Base-by-base conservation (phyloP, 2,888 invertebrate species). In the Belgica antarctica region DNA sequence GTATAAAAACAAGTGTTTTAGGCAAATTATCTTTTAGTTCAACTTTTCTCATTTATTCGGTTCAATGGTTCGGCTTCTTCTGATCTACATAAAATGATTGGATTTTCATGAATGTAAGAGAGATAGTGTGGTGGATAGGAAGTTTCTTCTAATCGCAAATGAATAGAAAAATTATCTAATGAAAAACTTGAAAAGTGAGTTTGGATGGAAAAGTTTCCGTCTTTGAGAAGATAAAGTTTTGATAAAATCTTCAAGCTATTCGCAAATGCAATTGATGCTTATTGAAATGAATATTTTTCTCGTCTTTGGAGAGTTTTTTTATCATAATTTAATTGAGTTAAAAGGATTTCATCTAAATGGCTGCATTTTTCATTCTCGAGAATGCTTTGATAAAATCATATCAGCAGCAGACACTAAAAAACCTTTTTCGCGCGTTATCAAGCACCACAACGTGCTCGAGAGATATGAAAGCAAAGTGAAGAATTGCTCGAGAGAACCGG, bases 1-100 rank as follows among this genome's bases (percentile, higher is more conserved):
- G 24, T 63, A 65, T 65, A 65, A 65, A 65, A 10, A 28, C 25
- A 41, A 65, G 27, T 47, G 65, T 46, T 46, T 15, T 47, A 27
- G 25, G 1, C 25, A 47, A 47, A 65, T 65, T 47, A 47, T 65
- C 10, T 28, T 46, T 65, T 65, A 65, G 65, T 65, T 65, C 10
- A 47, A 46, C 36, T 19, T 47, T 47, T 24, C 47, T 25, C 47
- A 27, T 31, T 34, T 34, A 3, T 8, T 27, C 10, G n/a, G 25
- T 22, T 47, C 15, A 24, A 46, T 52, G 27, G 63, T 24, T 61
- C n/a, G 62, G 17, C 57, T 10, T 15, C n/a, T 15, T 68, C 31
- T 57, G 19, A 68, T 68, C 68, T 68, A 57, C 68, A 57, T 68
- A 68, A 57, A 68, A 68, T 68, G 68, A 68, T 68, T 68, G 68